A percentile compares a stretch with the other conserved stretches of the same genome.
Evolutionary conservation across 2,888 invertebrate species (phyloP).

Genomic region (Leucophora obtusa): DNA sequence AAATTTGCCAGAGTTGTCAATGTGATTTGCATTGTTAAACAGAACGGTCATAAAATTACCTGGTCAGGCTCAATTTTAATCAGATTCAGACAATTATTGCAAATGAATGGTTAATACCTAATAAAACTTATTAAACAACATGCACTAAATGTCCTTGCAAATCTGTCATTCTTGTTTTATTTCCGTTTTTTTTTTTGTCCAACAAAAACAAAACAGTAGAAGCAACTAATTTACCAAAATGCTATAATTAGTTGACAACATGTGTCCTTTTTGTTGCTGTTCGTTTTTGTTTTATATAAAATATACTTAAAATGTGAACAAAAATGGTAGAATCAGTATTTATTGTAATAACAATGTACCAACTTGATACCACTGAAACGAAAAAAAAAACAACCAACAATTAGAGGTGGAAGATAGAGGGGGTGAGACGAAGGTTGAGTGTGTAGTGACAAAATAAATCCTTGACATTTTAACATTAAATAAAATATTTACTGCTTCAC

Average conservation of each 20-base stretch:
- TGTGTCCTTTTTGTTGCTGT: slow-evolving; percentile 17
- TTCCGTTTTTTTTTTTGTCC: not conserved
- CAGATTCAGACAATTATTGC: too few relatives aligned
- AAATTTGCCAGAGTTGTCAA: too few relatives aligned
- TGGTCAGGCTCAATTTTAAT: too few relatives aligned
- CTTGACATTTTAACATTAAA: slow-evolving; percentile 63
- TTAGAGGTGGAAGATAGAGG: not conserved
- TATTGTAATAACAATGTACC: slow-evolving; percentile 6
- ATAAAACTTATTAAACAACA: not conserved
- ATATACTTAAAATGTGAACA: not conserved
- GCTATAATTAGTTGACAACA: slow-evolving; percentile 53
- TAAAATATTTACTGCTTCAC: slow-evolving; percentile 60
- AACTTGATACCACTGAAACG: slow-evolving; percentile 6
- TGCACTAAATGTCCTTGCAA: slow-evolving; percentile 35
- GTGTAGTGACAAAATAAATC: slow-evolving; percentile 44
- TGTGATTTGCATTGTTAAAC: too few relatives aligned
- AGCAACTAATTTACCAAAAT: slow-evolving; percentile 39
- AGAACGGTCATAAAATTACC: too few relatives aligned
- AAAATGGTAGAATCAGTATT: not conserved
- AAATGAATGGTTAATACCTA: too few relatives aligned
- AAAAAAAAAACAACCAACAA: not conserved
- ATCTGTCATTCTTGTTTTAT: not conserved
- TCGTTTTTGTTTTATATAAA: slow-evolving; percentile 21
- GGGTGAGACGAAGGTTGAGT: not conserved
- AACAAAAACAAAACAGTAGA: not conserved